Conservation (phyloP, 2,888 invertebrate species). For the Zeuzera pyrina region DNA sequence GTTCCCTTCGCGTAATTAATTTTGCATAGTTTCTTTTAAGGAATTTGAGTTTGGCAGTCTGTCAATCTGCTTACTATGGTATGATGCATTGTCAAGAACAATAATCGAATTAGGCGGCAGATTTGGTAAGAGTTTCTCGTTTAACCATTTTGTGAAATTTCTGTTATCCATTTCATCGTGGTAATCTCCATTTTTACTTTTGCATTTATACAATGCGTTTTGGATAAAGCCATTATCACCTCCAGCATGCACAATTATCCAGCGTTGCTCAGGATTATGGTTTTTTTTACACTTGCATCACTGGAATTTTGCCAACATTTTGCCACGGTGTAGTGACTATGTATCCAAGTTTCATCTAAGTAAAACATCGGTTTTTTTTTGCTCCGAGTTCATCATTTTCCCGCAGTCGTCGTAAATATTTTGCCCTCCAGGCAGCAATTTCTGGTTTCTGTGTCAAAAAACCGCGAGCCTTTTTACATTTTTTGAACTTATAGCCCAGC, state of each 20-base stretch:
- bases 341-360: slow-evolving; percentile 6
- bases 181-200: too few species aligned
- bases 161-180: slow-evolving; percentile 7
- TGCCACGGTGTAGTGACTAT: slow-evolving; percentile 1
- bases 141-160: slow-evolving; percentile 18
- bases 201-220: too few species aligned
- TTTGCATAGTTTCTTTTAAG: slow-evolving; percentile 11
- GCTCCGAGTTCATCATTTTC: slow-evolving; percentile 18
- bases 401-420: slow-evolving; percentile 17
- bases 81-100: slow-evolving; percentile 16
- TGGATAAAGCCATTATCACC: slow-evolving; percentile 1
- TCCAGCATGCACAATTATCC: slow-evolving; percentile 1
- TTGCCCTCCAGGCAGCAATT: slow-evolving; percentile 20
- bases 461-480: slow-evolving; percentile 10
- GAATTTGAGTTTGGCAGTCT: slow-evolving; percentile 6
- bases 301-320: slow-evolving; percentile 3
- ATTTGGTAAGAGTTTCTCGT: slow-evolving; percentile 19
- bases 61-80: slow-evolving; percentile 12
- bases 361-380: slow-evolving; percentile 18
- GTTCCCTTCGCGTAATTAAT: slow-evolving; percentile 13
- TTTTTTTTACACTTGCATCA: too few species aligned
- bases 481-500: slow-evolving; percentile 16
- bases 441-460: slow-evolving; percentile 18
- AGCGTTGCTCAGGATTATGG: neutral
- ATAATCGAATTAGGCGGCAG: slow-evolving; percentile 16